These are phyloP conservation scores for Mythimna albipuncta DNA, from an alignment of 2,888 invertebrate species.

Conservation along the genomic window DNA sequence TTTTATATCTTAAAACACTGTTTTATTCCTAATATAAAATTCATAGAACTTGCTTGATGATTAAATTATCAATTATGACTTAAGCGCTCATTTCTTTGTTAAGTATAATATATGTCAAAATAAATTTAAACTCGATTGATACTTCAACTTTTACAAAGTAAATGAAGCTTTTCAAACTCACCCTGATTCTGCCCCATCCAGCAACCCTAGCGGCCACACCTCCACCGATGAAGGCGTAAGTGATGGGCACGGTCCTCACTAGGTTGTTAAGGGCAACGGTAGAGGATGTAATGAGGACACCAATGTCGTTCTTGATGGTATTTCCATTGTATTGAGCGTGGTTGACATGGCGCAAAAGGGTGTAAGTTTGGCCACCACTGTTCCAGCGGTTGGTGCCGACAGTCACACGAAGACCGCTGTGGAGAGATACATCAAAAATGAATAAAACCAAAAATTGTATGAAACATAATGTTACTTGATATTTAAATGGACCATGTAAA, in stretches of 20 bases:
- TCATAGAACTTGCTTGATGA: too few species aligned
- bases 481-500: too few species aligned
- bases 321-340: conserved; percentile 74
- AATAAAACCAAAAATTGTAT: background rate
- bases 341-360: conserved; percentile 72
- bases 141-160: background rate
- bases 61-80: too few species aligned
- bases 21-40: too few species aligned
- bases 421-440: background rate
- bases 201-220: conserved; percentile 68
- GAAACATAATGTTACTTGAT: too few species aligned
- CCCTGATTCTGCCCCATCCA: conserved; percentile 79
- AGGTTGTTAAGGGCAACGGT: conserved; percentile 49
- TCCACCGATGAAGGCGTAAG: conserved; percentile 56
- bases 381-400: conserved; percentile 80
- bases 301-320: conserved; percentile 79
- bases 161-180: conserved; percentile 56
- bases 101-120: background rate
- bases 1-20: too few species aligned
- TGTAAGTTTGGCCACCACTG: conserved; percentile 72
- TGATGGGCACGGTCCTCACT: conserved; percentile 64
- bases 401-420: conserved; percentile 74
- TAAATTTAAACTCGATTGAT: background rate
- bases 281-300: conserved; percentile 69
- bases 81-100: background rate